These are phyloP conservation scores for Merops nubicus DNA, from an alignment of 2,113 vertebrate species.

Conservation along the genomic window DNA sequence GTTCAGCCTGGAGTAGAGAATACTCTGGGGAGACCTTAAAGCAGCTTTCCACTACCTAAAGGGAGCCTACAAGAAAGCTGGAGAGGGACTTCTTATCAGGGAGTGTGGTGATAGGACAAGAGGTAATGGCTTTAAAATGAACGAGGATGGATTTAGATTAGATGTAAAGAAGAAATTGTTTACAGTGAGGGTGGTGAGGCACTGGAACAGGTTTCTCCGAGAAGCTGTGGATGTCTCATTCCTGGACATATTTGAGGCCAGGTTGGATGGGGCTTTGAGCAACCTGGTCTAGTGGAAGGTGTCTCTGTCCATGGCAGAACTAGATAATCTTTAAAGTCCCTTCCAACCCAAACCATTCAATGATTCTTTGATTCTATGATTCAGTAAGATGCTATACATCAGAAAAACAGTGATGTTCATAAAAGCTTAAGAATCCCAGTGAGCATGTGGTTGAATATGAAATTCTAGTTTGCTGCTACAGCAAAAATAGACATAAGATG, in stretches of 20 bases:
- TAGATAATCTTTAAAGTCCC: too few species aligned
- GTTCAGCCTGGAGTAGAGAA: neutral
- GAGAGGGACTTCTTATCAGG: neutral
- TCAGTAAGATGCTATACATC: neutral
- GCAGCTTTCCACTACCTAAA: neutral
- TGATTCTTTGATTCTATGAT: too few species aligned
- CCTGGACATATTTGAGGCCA: too few species aligned
- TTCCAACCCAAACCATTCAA: too few species aligned
- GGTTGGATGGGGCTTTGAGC: too few species aligned
- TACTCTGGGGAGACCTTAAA: neutral
- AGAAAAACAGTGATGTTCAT: neutral
- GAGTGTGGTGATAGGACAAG: neutral
- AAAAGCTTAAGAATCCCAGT: neutral
- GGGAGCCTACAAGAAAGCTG: neutral
- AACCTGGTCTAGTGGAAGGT: too few species aligned
- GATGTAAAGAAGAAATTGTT: too few species aligned
- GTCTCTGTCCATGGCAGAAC: too few species aligned
- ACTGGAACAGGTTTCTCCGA: too few species aligned
- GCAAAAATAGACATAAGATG: neutral
- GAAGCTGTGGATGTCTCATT: too few species aligned
- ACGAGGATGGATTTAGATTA: neutral
- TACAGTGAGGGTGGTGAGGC: too few species aligned
- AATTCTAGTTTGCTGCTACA: neutral
- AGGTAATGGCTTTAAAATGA: neutral
- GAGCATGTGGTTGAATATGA: neutral